Evolutionary conservation across 2,797 vertebrate genomes (phyloP).

Genomic region (Megalops cyprinoides): DNA sequence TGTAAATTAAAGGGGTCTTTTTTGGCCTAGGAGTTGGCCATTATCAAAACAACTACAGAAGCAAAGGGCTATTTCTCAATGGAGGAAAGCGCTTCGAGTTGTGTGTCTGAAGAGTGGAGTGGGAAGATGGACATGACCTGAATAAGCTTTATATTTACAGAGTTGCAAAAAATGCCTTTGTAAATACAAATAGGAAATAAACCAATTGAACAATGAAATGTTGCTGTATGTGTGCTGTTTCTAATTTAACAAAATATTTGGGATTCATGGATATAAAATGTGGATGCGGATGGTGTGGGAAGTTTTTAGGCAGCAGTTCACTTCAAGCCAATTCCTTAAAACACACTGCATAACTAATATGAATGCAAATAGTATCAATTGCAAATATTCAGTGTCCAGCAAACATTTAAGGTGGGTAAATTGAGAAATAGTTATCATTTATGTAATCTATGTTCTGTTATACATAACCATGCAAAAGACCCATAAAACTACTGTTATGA

Average conservation of each 20-base stretch:
- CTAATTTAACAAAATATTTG: neutral
- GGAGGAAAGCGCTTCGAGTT: neutral
- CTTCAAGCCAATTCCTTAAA: neutral
- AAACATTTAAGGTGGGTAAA: too few species aligned
- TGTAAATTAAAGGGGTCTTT: neutral
- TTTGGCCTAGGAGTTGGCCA: neutral
- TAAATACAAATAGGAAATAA: constrained; percentile 68
- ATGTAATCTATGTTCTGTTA: too few species aligned
- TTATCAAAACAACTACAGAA: neutral
- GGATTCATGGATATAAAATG: neutral
- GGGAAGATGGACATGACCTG: constrained; percentile 13
- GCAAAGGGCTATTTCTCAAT: neutral
- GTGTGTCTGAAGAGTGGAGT: neutral
- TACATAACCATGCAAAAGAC: too few species aligned
- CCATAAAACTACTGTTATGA: too few species aligned
- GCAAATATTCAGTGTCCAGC: too few species aligned
- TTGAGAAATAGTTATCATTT: too few species aligned
- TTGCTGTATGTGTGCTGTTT: neutral
- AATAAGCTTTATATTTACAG: constrained; percentile 64
- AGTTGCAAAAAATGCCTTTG: constrained; percentile 66
- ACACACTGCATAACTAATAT: neutral
- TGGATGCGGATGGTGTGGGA: neutral
- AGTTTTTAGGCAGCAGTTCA: too few species aligned
- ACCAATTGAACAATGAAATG: constrained; percentile 30
- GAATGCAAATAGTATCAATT: too few species aligned